Conservation (phyloP, 2,113 vertebrate genomes). For the Percina caprodes region DNA sequence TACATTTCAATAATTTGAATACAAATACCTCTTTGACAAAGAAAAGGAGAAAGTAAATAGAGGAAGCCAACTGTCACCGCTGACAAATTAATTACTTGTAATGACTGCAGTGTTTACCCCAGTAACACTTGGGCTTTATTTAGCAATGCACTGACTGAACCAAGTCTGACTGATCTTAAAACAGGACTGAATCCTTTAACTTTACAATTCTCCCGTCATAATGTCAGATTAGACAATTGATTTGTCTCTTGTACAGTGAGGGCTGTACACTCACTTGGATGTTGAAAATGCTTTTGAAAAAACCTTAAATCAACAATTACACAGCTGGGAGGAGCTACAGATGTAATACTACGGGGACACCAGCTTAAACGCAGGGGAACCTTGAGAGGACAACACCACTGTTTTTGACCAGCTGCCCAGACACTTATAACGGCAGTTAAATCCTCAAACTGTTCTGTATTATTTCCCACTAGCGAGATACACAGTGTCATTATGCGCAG, state of each 20-base stretch:
- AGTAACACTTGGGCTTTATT: conserved; percentile 22
- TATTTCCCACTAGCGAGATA: not conserved
- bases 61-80: conserved; percentile 40
- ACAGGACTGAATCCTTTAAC: conserved; percentile 23
- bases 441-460: not conserved
- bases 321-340: conserved; percentile 59
- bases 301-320: conserved; percentile 62
- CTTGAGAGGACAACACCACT: conserved; percentile 36
- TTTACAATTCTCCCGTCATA: not conserved
- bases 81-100: conserved; percentile 51
- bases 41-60: conserved; percentile 9
- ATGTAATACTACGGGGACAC: conserved; percentile 65
- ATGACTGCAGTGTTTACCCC: conserved; percentile 45
- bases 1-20: conserved; percentile 73
- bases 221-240: conserved; percentile 15
- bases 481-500: conserved; percentile 4
- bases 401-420: conserved; percentile 33
- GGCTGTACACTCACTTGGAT: conserved; percentile 2
- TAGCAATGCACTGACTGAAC: conserved; percentile 25
- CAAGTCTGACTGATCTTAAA: conserved; percentile 12
- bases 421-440: not conserved
- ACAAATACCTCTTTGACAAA: conserved; percentile 69
- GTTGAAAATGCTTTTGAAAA: conserved; percentile 20
- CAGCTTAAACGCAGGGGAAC: conserved; percentile 31
- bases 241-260: not conserved